phyloP scores from a whole-genome alignment of 2,797 vertebrate species.

The Garrulus glandarius region DNA sequence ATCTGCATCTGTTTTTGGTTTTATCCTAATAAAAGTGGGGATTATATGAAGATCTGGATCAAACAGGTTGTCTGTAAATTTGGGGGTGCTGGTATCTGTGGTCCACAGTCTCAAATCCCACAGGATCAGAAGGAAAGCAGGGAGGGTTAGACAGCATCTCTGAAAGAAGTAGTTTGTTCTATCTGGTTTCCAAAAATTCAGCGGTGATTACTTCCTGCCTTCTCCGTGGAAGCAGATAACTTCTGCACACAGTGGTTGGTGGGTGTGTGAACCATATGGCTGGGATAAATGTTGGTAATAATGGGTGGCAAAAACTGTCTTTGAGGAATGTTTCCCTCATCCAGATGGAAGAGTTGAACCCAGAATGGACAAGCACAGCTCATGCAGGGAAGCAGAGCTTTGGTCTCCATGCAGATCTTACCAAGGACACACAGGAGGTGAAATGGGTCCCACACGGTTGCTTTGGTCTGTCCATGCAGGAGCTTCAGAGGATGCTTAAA shows the following conservation, averaged over 20 bases:
- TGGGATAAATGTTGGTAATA: background rate
- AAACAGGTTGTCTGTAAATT: background rate
- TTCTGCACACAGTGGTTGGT: background rate
- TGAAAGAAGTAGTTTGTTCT: background rate
- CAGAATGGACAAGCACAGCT: background rate
- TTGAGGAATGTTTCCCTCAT: background rate
- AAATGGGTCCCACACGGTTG: background rate
- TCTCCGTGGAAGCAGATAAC: background rate
- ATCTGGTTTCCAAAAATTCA: background rate
- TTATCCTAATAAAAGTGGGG: background rate
- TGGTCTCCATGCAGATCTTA: background rate
- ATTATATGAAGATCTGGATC: background rate
- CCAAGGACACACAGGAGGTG: background rate
- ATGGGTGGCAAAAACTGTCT: background rate
- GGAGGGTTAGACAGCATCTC: background rate
- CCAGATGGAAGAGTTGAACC: background rate
- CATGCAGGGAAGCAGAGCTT: background rate
- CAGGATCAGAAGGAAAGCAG: background rate
- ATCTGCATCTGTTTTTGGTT: constrained; percentile 55
- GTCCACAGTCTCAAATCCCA: background rate
- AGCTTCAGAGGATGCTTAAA: background rate
- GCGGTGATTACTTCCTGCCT: background rate
- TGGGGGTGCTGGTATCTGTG: background rate
- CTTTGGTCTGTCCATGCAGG: background rate
- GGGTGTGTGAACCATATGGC: background rate